Base-by-base conservation (phyloP, 23 tunicate species). In the Clavelina lepadiformis region DNA sequence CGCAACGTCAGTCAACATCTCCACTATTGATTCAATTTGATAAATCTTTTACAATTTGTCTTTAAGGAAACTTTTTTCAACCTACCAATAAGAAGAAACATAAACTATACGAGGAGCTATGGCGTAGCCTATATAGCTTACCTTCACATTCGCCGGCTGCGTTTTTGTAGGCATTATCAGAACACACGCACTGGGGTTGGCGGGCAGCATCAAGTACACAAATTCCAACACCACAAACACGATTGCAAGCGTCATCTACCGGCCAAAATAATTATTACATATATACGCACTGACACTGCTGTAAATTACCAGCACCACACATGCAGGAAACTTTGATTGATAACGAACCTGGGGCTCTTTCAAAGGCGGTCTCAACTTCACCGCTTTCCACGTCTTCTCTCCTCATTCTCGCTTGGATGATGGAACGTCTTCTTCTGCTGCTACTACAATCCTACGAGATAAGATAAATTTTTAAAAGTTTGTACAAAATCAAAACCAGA, bases 121-220 rank as follows among this genome's bases (percentile, higher is more conserved):
- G n/a, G n/a, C n/a, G n/a, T n/a, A n/a, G n/a, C n/a, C n/a, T 8
- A 41, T 41, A 8, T 41, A 11, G 15, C 49, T 41, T 41, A 63
- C 69, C 51, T 63, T 15, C 8, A 33, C 69, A 63, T 5, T 5
- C 38, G 3, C 51, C 69, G 24, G 37, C 51, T 36, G 21, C 21
- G 5, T 15, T 37, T 6, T 35, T 13, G 19, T 3, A 5, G 22
- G 3, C 20, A 3, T 51, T 51, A 21, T 63, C 51, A 6, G 69
- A 26, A 36, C 69, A 63, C 18, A 37, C 69, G 29, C 69, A 63
- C 20, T 63, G 50, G 22, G 37, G 50, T 13, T 36, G 37, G 21
- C 69, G 21, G 21, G 69, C 26, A 22, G 51, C 51, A 22, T 63
- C 69, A 63, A 34, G 31, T 7, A 63, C 69, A 22, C 69, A 63